Conservation (phyloP, 2,888 invertebrate genomes). For the Tethea ocularis region DNA sequence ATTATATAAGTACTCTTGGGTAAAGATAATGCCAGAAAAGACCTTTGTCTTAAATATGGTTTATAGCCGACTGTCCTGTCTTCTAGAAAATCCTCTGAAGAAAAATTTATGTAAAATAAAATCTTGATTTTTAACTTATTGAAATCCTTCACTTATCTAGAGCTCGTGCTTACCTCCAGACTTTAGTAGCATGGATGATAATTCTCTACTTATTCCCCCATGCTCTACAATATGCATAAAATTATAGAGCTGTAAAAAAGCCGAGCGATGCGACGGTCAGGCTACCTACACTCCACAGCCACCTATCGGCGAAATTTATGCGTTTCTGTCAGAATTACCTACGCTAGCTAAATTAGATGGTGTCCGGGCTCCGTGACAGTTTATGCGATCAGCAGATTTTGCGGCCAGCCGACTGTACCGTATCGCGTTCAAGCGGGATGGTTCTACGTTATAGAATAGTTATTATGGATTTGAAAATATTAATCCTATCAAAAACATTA, state of each 20-base stretch:
- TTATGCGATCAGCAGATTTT: not conserved
- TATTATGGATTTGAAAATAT: not conserved
- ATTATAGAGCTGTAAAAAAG: not conserved
- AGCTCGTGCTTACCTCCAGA: not conserved
- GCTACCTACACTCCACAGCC: not conserved
- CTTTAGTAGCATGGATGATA: not conserved
- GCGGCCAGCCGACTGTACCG: not conserved
- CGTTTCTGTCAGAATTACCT: constrained; percentile 4
- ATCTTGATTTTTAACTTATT: not conserved
- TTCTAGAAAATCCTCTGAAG: too few species aligned
- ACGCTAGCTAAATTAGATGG: constrained; percentile 12
- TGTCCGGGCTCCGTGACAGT: not conserved
- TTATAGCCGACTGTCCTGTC: too few species aligned
- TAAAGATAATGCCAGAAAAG: too few species aligned
- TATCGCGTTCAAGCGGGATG: not conserved
- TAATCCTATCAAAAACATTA: not conserved
- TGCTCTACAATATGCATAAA: not conserved
- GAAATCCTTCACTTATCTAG: not conserved
- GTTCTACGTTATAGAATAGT: not conserved
- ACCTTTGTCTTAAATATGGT: too few species aligned
- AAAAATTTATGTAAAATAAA: constrained; percentile 9
- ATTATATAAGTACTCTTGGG: too few species aligned
- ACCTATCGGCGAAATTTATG: constrained; percentile 3
- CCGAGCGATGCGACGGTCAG: not conserved
- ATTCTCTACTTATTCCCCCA: not conserved